Evolutionary conservation across 2,797 vertebrate genomes (phyloP), one percentile per base, ranked within the genome.

Genomic region (Perodicticus potto): DNA sequence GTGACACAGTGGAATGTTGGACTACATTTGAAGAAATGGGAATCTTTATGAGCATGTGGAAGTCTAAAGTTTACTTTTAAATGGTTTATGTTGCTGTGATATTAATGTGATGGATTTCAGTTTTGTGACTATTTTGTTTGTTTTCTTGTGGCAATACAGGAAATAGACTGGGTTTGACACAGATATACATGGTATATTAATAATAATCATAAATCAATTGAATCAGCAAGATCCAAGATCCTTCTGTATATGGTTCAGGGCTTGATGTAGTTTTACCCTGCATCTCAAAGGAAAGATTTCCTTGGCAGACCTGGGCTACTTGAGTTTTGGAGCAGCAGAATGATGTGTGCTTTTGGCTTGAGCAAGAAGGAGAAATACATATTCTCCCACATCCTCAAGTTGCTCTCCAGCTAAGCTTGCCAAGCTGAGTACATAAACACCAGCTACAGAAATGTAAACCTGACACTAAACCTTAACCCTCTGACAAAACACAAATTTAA

Each of bases 381-480:
- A 55, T 14, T 88, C 32, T 69, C 13, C 2, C 49, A 77, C 17
- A 73, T 23, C 7, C n/a, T 88, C 17, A 37, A 59, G 57, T 63
- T 78, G 25, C 29, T 83, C 13, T 82, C 20, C 7, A 85, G 19
- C 40, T 85, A 81, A 89, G 70, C 61, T 86, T 86, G 29, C 25
- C 70, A 91, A 40, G n/a, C 63, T 93, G 34, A 76, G 29, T 93
- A 91, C 65, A 78, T 78, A 78, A 89, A 94, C 43, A 94, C n/a
- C 16, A 89, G 53, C 49, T 83, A 91, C 25, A 88, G 78, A 94
- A 82, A 91, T 74, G 17, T 59, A 78, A 95, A 81, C 59, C 57
- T 73, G 57, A 94, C 12, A 78, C 32, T 73, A 96, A 83, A 85
- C 82, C 20, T 88, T 85, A 86, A 69, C 37, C 40, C 29, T 78